Evolutionary conservation across 2,797 vertebrate species (phyloP), one percentile per base, ranked within the genome.

Genomic region (Hafferia zeledoni): DNA sequence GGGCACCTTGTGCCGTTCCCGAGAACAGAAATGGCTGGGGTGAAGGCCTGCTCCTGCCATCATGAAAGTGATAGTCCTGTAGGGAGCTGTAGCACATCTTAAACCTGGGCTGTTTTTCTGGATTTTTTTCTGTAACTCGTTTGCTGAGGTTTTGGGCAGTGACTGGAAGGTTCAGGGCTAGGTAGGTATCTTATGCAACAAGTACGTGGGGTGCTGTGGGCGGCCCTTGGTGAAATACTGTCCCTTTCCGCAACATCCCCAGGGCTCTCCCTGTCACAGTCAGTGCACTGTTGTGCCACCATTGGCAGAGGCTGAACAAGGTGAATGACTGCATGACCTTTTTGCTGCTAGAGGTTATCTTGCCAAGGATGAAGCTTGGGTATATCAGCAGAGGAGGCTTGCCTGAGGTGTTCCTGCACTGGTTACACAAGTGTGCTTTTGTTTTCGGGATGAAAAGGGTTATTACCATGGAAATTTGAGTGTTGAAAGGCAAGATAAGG

Each of bases 61-160:
- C 0, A 0, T 44, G 60, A 59, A 16, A 41, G 17, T 2, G 0
- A 3, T 31, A 68, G 78, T 35, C 61, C 60, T 39, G 10, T 35
- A 78, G 28, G 33, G 18, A 69, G 46, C 16, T 5, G 16, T 56
- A 70, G 33, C 24, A 22, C 2, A 0, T 28, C 67, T 89, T 55
- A 75, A 82, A 53, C 52, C 5, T n/a, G 30, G 41, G 33, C 64
- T 70, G 18, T 11, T 93, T 52, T 59, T 67, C 44, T 89, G 57
- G 33, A 17, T 60, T 41, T 82, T 35, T 83, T 49, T 19, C 31
- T 37, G 35, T 37, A 74, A 84, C 75, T 70, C 24, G 41, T 83
- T 74, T 86, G 22, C 55, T 53, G 64, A 67, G 20, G 50, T 80
- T 44, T 72, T 1, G 3, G 47, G 31, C 61, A 70, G n/a, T 80